Base-by-base conservation (phyloP, 2,888 invertebrate genomes). In the Scaeva pyrastri region DNA sequence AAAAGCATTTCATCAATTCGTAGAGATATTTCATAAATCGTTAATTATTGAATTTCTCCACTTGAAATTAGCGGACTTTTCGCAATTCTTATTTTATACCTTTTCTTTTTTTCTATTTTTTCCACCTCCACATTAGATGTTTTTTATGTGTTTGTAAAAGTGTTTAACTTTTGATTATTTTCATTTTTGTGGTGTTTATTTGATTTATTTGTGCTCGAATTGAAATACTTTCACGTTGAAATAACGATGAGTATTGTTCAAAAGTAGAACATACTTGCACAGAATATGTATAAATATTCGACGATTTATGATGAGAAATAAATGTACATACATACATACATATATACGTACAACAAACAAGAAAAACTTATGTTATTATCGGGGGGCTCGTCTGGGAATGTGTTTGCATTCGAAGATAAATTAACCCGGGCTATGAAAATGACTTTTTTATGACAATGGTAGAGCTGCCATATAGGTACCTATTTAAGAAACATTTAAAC, bases 1-100 rank as follows among this genome's bases (percentile, higher is more conserved):
- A 60, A 64, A 2, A n/a, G 5, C 16, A 68, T 68, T 68, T 68
- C 66, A 68, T 36, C 66, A 68, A 21, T 66, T 31, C 48, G 10
- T 1, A 36, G 14, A 68, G 4, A 50, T 39, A 68, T 68, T 68
- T 50, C 50, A 50, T 10, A 36, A 36, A 36, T 10, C 50, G 31
- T 14, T 50, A 50, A 50, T 66, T 48, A 48, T 19, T 7, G 26
- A 19, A 66, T 43, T 31, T 66, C 26, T 48, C 48, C 43, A 66
- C 48, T 66, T 48, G 26, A 66, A 11, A 16, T 45, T 48, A 48
- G 19, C 14, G 16, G 3, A 26, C 8, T 19, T 31, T 66, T 31
- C 23, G 23, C 43, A 45, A 45, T 62, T 43, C 12, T n/a, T 43
- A 1, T 23, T 14, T 60, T 2, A 0, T 14, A 50, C 11, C 39